phyloP scores from a whole-genome alignment of 2,113 vertebrate species.

The Zosterops lateralis region DNA sequence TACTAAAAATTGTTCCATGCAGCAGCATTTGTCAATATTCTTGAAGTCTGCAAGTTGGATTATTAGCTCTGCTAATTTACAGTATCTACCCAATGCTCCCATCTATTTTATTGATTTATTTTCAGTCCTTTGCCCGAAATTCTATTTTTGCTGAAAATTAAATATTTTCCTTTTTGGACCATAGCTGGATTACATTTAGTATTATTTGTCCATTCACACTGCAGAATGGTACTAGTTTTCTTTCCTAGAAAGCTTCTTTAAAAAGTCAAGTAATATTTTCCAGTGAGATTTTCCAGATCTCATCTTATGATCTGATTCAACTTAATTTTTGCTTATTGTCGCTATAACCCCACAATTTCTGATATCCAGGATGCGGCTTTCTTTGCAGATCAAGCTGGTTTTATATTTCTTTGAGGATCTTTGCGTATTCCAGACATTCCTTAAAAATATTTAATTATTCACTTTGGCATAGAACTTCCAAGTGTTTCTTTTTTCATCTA shows the following conservation, averaged over 20 bases:
- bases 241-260: neutral
- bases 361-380: neutral
- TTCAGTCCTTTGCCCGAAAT: neutral
- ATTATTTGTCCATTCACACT: neutral
- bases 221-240: neutral
- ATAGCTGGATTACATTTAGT: neutral
- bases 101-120: neutral
- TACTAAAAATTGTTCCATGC: neutral
- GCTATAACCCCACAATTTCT: neutral
- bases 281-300: neutral
- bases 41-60: neutral
- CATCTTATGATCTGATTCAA: neutral
- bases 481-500: neutral
- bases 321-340: neutral
- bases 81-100: neutral
- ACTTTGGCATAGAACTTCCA: neutral
- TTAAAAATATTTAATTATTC: neutral
- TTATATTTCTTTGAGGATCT: neutral
- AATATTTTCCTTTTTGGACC: neutral
- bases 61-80: neutral
- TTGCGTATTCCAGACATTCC: neutral
- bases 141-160: neutral
- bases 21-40: neutral
- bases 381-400: neutral
- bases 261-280: neutral